A percentile compares a stretch with the other conserved stretches of the same genome.
Conservation (phyloP, 2,113 vertebrate genomes). For the Mungos mungo region DNA sequence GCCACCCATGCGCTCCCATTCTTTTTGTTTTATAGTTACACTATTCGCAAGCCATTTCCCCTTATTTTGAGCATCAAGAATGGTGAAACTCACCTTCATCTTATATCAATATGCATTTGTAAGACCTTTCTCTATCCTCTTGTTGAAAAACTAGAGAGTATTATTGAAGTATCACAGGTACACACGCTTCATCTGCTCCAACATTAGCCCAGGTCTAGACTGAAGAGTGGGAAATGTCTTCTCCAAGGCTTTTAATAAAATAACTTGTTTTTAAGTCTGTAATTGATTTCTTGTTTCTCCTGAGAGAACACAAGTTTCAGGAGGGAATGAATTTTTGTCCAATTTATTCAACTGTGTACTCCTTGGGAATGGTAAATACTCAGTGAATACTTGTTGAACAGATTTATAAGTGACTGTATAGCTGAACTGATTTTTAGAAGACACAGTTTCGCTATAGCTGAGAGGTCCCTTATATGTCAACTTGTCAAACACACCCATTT, state of each 20-base stretch:
- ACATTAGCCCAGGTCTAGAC: background rate
- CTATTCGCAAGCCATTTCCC: background rate
- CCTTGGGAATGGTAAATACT: background rate
- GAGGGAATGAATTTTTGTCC: background rate
- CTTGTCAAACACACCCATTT: constrained; percentile 38
- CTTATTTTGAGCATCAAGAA: background rate
- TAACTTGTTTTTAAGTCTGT: background rate
- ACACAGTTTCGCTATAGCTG: background rate
- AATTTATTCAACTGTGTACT: background rate
- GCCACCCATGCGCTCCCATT: too few relatives aligned
- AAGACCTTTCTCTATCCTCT: background rate
- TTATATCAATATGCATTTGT: background rate
- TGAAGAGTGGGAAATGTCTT: background rate
- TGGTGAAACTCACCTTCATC: background rate
- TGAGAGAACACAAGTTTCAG: background rate
- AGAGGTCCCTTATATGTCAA: constrained; percentile 15
- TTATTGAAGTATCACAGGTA: background rate
- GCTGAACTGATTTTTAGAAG: background rate
- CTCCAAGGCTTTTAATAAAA: background rate
- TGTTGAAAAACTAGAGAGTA: background rate
- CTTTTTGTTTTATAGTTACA: constrained; percentile 7
- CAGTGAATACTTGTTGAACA: constrained; percentile 22
- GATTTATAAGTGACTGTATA: background rate
- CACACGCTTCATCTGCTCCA: background rate
- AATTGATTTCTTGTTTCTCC: constrained; percentile 6